A percentile compares a stretch with the other conserved stretches of the same genome.
Conservation (phyloP, 2,888 invertebrate genomes). For the Beris morrisii region DNA sequence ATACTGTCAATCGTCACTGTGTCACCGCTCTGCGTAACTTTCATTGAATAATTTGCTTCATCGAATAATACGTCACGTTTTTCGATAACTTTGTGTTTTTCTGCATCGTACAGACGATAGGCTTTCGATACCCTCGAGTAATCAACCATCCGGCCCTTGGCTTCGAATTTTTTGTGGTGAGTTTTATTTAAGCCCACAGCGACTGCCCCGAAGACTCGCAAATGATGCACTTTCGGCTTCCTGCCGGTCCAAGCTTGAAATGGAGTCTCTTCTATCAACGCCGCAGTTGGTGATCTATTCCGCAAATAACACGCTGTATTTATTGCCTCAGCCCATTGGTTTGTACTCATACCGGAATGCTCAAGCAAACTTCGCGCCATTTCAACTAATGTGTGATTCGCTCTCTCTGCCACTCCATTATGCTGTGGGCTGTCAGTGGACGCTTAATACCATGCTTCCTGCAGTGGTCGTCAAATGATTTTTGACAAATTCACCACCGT, state of each 20-base stretch:
- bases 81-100: no score
- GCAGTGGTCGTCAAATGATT: background rate
- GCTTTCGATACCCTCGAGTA: no score
- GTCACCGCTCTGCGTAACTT: no score
- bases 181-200: background rate
- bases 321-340: background rate
- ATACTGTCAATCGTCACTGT: background rate
- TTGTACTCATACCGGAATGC: background rate
- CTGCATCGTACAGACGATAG: no score
- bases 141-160: no score
- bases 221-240: slow-evolving; percentile 8
- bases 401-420: slow-evolving; percentile 18
- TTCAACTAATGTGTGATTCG: slow-evolving; percentile 33
- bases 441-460: background rate
- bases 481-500: background rate
- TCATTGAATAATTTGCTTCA: no score
- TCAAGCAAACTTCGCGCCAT: slow-evolving; percentile 41
- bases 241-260: background rate
- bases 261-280: background rate
- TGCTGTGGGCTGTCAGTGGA: slow-evolving; percentile 5
- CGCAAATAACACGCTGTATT: background rate
- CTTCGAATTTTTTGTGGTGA: background rate
- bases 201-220: slow-evolving; percentile 1
- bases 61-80: no score
- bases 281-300: background rate